These are phyloP conservation scores for Anguilla japonica DNA, from an alignment of 2,113 vertebrate species.

Conservation along the genomic window DNA sequence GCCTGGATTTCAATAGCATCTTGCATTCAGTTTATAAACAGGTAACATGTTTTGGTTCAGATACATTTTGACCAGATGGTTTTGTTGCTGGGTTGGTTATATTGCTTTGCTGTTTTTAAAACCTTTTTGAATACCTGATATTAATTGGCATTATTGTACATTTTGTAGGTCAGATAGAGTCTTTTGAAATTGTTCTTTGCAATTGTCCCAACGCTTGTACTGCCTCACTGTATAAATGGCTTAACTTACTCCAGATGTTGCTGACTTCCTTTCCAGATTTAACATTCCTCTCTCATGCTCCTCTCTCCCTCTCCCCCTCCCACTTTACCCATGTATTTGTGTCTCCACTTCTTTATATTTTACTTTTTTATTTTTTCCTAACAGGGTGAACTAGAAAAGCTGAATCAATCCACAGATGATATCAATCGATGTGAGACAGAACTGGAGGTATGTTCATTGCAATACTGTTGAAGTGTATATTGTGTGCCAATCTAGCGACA, in stretches of 20 bases:
- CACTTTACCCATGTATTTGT: neutral
- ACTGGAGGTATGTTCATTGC: slow-evolving; percentile 83
- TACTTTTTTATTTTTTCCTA: slow-evolving; percentile 45
- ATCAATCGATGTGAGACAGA: slow-evolving; percentile 95
- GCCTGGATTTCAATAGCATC: neutral
- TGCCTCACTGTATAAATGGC: neutral
- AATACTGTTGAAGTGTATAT: neutral
- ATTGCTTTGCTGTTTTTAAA: neutral
- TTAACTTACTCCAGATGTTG: slow-evolving; percentile 14
- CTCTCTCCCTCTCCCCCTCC: neutral
- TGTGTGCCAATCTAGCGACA: neutral
- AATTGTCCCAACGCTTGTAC: neutral
- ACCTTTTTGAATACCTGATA: neutral
- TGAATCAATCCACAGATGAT: slow-evolving; percentile 94
- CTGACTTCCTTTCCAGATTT: neutral
- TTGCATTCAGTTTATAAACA: neutral
- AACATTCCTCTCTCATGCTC: neutral
- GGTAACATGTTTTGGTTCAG: neutral
- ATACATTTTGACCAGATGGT: neutral
- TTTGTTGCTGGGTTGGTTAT: neutral
- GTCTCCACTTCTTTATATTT: slow-evolving; percentile 25
- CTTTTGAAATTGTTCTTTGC: neutral
- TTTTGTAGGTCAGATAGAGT: neutral
- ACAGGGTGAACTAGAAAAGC: slow-evolving; percentile 94
- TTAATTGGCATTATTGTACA: neutral